Evolutionary conservation across 2,888 invertebrate species (phyloP), one percentile per base, ranked within the genome.

Genomic region (Molorchus minor): DNA sequence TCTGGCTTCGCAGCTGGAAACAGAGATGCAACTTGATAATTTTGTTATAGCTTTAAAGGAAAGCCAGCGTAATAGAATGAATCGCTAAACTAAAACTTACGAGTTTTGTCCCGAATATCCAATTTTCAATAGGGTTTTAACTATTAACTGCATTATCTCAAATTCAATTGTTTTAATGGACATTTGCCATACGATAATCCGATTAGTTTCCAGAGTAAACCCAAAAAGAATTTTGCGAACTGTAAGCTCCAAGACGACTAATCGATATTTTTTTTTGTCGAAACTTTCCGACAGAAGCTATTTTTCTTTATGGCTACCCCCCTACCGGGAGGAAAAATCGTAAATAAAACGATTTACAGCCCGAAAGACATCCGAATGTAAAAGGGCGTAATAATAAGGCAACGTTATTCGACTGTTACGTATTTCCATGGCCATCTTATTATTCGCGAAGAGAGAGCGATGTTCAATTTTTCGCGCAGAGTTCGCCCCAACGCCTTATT

Each of bases 61-160:
- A 76, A 77, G 75, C 75, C 75, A 67, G 57, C 70, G 71, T 78
- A 78, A 77, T 77, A 74, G 76, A 78, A 78, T 77, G 74, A 77
- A 75, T 65, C 65, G 65, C 65, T 65, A 61, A 63, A 65, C 65
- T 65, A 65, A 65, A 65, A 65, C 65, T 65, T 65, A 58, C 25
- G 57, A 69, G 69, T 70, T 72, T 70, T 69, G 64, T 67, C 64
- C 64, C 66, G 72, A 69, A 72, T 71, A 74, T 77, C 75, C 75
- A 76, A 77, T 77, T 77, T 77, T 74, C 75, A 72, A 77, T 75
- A 75, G 73, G 75, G 75, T 76, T 77, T 76, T 72, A 76, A 77
- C 77, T 77, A 76, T 77, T 77, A 77, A 78, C 77, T 75, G 70
- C 72, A 74, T 77, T 77, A 77, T 68, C 73, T 72, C 71, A 62